Conservation (phyloP, 2,888 invertebrate species). For the Criorhina ranunculi region DNA sequence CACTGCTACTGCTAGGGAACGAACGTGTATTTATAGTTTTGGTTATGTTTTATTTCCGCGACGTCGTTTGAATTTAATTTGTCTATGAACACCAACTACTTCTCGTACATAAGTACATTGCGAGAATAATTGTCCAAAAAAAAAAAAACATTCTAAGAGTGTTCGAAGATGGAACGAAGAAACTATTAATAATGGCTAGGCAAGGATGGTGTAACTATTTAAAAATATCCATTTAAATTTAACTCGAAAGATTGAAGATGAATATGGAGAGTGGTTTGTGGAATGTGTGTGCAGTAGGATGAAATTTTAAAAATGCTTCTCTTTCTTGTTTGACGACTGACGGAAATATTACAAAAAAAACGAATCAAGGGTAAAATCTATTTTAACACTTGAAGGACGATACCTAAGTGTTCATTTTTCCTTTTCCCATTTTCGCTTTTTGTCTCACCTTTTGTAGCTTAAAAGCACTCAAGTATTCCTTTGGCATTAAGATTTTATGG, state of each 20-base stretch:
- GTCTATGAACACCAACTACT: slow-evolving; percentile 22
- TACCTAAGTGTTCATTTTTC: background rate
- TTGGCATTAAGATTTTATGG: background rate
- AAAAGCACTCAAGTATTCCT: background rate
- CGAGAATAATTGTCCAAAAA: slow-evolving; percentile 22
- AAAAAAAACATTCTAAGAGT: too few relatives aligned
- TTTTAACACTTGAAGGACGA: slow-evolving; percentile 17
- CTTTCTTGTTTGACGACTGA: background rate
- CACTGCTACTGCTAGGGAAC: slow-evolving; percentile 23
- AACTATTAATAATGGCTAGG: slow-evolving; percentile 41
- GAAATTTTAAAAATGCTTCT: background rate
- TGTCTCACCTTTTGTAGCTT: background rate
- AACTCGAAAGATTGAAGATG: slow-evolving; percentile 31
- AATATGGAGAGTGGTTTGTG: slow-evolving; percentile 15
- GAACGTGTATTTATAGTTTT: slow-evolving; percentile 61
- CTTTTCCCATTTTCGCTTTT: background rate
- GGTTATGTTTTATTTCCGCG: slow-evolving; percentile 49
- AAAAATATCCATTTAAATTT: slow-evolving; percentile 60
- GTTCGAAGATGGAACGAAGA: background rate
- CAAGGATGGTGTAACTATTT: slow-evolving; percentile 57
- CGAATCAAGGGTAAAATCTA: background rate
- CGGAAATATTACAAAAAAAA: background rate
- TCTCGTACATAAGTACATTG: too few relatives aligned
- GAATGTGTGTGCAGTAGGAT: background rate
- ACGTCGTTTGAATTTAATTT: slow-evolving; percentile 58